Base-by-base conservation (phyloP, 2,797 vertebrate species). In the Coregonus suidteri region DNA sequence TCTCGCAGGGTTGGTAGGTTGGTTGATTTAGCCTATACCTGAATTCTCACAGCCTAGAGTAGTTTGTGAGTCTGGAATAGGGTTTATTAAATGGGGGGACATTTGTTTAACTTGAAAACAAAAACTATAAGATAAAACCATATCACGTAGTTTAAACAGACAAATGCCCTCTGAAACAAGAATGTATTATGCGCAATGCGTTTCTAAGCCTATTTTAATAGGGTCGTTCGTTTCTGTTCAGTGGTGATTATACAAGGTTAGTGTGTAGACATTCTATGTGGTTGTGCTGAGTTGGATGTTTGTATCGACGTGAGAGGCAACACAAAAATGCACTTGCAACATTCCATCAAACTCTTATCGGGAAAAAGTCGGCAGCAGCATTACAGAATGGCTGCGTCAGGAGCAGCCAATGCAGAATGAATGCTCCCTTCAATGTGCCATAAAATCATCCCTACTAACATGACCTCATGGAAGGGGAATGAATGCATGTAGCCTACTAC, bases 111-210 rank as follows among this genome's bases (percentile, higher is more conserved):
- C 59, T 25, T 64, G 20, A 25, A 64, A 31, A 34, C 11, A 31
- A 9, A 64, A 25, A 64, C 20, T 9, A 56, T 6, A 16, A 64
- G 20, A 64, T 64, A 2, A 20, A 64, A 30, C 59, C 59, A 25
- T 31, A 67, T 67, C 3, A 25, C 9, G 13, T 34, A 6, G 65
- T 67, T 14, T 90, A 88, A 91, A 87, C 85, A 79, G 81, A 80
- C 4, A 67, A 4, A 34, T 67, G 3, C 14, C 65, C 16, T 47
- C 41, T 47, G 41, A 47, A 13, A 47, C 41, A 47, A 47, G 9
- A 47, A 3, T 47, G 9, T 47, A 13, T 13, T 34, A 34, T 67
- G 14, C 31, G 65, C 54, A 67, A 67, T 67, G 14, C 25, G 30
- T 34, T 34, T 34, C 20, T 31, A 67, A 14, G 16, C 74, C 67